Percentiles rank a stretch among this genome's conserved stretches.
Evolutionary conservation across 2,113 vertebrate genomes (phyloP).

Genomic region (Sula dactylatra): DNA sequence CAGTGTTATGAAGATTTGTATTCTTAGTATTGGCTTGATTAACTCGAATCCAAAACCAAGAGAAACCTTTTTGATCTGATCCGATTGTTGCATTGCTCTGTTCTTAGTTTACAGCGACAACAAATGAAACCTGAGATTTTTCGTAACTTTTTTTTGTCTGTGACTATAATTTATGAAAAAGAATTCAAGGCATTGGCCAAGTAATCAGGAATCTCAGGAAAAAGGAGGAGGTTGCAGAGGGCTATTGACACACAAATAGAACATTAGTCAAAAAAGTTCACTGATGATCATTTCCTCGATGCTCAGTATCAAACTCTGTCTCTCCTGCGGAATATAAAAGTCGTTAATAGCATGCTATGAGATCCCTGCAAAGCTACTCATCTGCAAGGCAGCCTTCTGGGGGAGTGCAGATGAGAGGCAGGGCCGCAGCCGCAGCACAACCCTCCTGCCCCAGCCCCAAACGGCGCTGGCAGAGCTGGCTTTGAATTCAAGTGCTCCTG

Average conservation of each 20-base stretch:
- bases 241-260: background rate
- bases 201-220: background rate
- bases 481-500: background rate
- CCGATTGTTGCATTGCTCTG: background rate
- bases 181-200: background rate
- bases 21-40: background rate
- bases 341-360: accelerated
- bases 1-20: background rate
- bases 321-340: background rate
- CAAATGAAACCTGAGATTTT: background rate
- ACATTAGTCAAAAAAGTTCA: background rate
- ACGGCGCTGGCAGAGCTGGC: background rate
- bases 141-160: background rate
- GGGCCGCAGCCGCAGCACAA: background rate
- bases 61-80: background rate
- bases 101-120: background rate
- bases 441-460: background rate
- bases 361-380: background rate
- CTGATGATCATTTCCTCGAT: background rate
- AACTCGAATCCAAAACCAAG: background rate
- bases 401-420: background rate
- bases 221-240: background rate
- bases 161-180: background rate
- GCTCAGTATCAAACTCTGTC: background rate
- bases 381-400: too few relatives aligned